Conservation (phyloP, 2,797 vertebrate species). For the Rallus crepitans region DNA sequence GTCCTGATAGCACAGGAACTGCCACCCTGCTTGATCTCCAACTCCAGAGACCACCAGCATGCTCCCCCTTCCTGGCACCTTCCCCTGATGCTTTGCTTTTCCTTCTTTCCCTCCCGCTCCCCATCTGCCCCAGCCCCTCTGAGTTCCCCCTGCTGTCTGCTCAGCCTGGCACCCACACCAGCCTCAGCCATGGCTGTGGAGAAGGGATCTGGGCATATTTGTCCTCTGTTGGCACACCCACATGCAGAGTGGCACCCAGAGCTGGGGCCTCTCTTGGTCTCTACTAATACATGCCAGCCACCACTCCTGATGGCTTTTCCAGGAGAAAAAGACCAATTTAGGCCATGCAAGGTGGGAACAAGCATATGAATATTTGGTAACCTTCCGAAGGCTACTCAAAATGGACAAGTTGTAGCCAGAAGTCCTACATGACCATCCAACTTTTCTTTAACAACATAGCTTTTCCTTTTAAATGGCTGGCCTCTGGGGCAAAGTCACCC, state of each 20-base stretch:
- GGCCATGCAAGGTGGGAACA: not conserved
- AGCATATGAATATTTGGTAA: accelerated
- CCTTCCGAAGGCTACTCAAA: not conserved
- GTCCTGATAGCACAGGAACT: not conserved
- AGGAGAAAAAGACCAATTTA: not conserved
- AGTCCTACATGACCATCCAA: not conserved
- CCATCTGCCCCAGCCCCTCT: not conserved
- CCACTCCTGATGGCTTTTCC: not conserved
- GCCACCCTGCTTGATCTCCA: not conserved
- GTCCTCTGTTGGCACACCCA: not conserved
- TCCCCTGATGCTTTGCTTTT: too few relatives aligned
- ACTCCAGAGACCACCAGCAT: not conserved
- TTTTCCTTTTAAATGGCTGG: not conserved
- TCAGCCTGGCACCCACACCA: accelerated
- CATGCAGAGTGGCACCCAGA: accelerated
- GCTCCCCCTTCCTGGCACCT: too few relatives aligned
- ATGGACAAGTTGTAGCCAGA: not conserved
- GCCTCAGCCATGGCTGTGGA: not conserved
- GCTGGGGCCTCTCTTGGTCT: not conserved
- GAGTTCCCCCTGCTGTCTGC: accelerated
- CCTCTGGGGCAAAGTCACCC: not conserved
- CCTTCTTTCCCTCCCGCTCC: not conserved
- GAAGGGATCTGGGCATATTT: not conserved
- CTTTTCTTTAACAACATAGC: not conserved
- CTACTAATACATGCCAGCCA: not conserved